Conservation (phyloP, 2,113 vertebrate genomes). For the Dascyllus trimaculatus region DNA sequence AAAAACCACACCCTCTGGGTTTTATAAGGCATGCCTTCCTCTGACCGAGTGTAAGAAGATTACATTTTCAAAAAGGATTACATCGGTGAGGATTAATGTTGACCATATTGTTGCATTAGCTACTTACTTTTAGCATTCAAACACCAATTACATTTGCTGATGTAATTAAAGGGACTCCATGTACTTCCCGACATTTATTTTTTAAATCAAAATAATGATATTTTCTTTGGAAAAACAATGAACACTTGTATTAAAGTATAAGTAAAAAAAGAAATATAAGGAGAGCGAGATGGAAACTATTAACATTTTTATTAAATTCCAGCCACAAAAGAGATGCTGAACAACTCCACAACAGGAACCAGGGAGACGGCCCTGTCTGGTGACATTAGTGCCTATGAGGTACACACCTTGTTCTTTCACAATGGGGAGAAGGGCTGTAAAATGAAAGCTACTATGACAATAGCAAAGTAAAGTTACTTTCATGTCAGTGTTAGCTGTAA, state of each 20-base stretch:
- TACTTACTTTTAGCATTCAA: conserved; percentile 24
- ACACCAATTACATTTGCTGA: neutral
- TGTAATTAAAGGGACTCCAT: conserved; percentile 28
- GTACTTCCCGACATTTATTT: conserved; percentile 2
- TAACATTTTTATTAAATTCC: neutral
- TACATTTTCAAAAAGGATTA: conserved; percentile 69
- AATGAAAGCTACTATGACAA: neutral
- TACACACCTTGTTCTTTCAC: neutral
- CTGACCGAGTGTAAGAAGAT: conserved; percentile 62
- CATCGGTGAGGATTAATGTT: conserved; percentile 51
- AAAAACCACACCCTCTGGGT: conserved; percentile 69
- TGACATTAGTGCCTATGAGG: neutral
- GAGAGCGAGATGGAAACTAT: neutral
- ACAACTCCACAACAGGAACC: neutral
- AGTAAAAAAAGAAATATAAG: neutral
- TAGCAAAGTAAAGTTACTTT: too few species aligned
- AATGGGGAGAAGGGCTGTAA: neutral
- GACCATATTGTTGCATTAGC: conserved; percentile 48
- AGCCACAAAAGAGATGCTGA: neutral
- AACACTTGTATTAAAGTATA: neutral
- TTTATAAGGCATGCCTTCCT: conserved; percentile 48
- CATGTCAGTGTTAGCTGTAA: too few species aligned
- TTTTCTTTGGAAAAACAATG: neutral
- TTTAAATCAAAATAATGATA: neutral
- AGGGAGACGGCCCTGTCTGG: neutral